Evolutionary conservation across 1,140 invertebrate species (phyloP).

Genomic region (Ylistrum balloti): DNA sequence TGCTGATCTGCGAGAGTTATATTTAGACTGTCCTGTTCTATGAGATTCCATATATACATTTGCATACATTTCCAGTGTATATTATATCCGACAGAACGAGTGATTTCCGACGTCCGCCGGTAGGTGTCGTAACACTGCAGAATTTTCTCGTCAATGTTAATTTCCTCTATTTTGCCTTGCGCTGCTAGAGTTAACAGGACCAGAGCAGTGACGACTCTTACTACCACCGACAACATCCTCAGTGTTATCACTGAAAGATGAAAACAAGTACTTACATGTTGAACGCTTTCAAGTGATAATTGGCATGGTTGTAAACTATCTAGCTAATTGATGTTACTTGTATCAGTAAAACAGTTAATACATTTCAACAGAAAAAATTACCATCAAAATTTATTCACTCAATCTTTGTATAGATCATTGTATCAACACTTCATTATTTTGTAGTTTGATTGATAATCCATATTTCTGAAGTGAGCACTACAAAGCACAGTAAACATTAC

Average conservation of each 20-base stretch:
- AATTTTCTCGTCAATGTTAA: neutral
- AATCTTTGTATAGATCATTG: too few relatives aligned
- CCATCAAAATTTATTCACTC: neutral
- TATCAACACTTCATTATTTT: too few relatives aligned
- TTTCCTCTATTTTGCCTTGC: slow-evolving; percentile 43
- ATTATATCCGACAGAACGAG: slow-evolving; percentile 43
- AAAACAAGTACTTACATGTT: too few relatives aligned
- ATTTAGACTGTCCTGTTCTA: slow-evolving; percentile 39
- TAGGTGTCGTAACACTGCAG: slow-evolving; percentile 41
- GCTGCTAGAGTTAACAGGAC: neutral
- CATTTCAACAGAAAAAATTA: neutral
- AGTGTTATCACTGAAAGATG: neutral
- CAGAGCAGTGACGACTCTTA: neutral
- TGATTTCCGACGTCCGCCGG: slow-evolving; percentile 19
- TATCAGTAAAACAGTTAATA: too few relatives aligned
- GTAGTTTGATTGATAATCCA: too few relatives aligned
- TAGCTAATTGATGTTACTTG: too few relatives aligned
- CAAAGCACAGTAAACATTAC: too few relatives aligned
- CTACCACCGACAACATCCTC: neutral
- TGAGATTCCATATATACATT: slow-evolving; percentile 16
- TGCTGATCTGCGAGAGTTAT: slow-evolving; percentile 46
- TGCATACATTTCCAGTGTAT: slow-evolving; percentile 53
- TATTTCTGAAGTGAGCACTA: too few relatives aligned
- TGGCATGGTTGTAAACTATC: too few relatives aligned
- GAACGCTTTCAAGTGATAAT: too few relatives aligned